Evolutionary conservation across 2,797 vertebrate genomes (phyloP), one percentile per base, ranked within the genome.

Genomic region (Coluber constrictor): DNA sequence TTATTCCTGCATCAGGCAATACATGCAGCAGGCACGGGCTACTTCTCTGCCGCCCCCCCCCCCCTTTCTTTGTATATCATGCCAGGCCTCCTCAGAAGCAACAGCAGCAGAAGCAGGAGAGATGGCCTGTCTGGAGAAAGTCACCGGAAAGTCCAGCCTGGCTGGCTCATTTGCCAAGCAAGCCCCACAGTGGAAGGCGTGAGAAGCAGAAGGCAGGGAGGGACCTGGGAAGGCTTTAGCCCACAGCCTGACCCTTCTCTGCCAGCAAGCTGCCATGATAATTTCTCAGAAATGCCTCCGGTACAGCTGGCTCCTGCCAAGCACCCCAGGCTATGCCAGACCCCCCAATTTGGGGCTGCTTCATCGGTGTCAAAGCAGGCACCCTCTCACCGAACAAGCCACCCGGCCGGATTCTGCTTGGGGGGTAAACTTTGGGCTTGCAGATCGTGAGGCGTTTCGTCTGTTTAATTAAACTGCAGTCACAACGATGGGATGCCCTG

Each of bases 381-480:
- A 37, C 29, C 29, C 2, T 8, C 59, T 37, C 11, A 47, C 90
- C 20, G 12, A 51, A 1, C 2, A 23, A 37, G 89, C 86, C 79
- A 79, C 79, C 54, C 2, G 55, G 63, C 63, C 37, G 55, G 8
- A 61, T 60, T 37, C 90, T 37, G 29, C 74, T 90, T 56, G 6
- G 5, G 60, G 89, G 54, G 87, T 59, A 61, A 87, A 93, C 74
- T 90, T 32, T 43, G 29, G 54, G 29, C 97, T 97, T 95, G 93
- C 95, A 95, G 96, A 96, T 27, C 96, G 96, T 94, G 94, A 95
- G 96, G 96, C 95, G 96, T 96, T 97, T 97, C 96, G 97, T 97
- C 96, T 97, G 96, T 97, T 97, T 97, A 97, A 97, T 97, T 97
- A 96, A 97, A 96, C 96, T 97, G 97, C 93, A 86, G 97, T 96